Conservation (phyloP, 2,888 invertebrate species). For the Andricus curvator region DNA sequence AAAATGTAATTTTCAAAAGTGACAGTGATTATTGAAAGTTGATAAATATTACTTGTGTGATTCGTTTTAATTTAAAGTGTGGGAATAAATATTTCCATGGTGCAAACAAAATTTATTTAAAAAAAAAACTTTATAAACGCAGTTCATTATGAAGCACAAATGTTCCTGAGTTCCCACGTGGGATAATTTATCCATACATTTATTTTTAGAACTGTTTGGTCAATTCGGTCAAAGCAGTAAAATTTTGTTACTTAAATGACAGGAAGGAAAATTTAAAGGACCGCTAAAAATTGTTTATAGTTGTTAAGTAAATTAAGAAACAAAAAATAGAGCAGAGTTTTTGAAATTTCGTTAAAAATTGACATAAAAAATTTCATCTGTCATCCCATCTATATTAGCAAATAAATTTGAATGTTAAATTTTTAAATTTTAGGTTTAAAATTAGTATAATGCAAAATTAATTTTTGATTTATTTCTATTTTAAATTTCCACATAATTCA, state of each 20-base stretch:
- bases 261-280: no score
- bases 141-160: background rate
- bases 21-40: background rate
- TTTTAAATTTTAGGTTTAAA: no score
- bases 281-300: no score
- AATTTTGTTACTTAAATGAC: background rate
- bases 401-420: no score
- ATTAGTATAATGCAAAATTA: background rate
- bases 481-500: background rate
- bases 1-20: background rate
- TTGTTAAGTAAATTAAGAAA: no score
- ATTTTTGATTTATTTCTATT: background rate
- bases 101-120: background rate
- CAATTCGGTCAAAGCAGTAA: background rate
- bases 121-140: background rate
- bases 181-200: background rate
- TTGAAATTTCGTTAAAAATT: no score
- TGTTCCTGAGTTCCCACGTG: background rate
- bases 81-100: background rate
- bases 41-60: background rate
- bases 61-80: background rate
- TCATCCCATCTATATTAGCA: no score
- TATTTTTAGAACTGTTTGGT: background rate
- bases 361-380: no score
- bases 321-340: no score